Evolutionary conservation across 2,888 invertebrate genomes (phyloP).

Genomic region (Caenorhabditis afra): DNA sequence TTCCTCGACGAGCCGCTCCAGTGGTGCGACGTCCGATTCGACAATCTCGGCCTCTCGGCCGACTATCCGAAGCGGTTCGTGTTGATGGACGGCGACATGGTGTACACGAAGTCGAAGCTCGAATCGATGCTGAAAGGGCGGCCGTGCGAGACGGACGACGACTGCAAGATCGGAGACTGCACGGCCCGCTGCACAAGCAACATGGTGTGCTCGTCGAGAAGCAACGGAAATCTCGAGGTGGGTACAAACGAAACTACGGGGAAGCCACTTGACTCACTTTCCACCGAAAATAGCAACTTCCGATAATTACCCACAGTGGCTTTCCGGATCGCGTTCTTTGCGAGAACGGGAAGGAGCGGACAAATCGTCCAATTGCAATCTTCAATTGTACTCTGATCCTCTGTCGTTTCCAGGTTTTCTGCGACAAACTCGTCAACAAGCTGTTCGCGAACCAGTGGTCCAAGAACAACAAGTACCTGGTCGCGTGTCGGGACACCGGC

Average conservation of each 20-base stretch:
- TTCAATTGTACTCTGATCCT: background rate
- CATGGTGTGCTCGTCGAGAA: conserved; percentile 74
- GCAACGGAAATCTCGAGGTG: conserved; percentile 80
- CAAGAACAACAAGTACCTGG: conserved; percentile 79
- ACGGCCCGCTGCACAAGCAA: conserved; percentile 67
- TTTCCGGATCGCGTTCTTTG: too few species aligned
- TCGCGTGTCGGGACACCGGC: conserved; percentile 76
- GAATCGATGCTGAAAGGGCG: conserved; percentile 69
- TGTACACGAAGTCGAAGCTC: conserved; percentile 79
- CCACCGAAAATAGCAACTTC: background rate
- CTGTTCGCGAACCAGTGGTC: conserved; percentile 80
- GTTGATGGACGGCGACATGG: conserved; percentile 79
- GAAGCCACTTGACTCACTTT: background rate
- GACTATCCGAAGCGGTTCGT: conserved; percentile 80
- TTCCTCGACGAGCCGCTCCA: conserved; percentile 81
- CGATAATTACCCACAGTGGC: background rate
- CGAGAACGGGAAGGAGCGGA: too few species aligned
- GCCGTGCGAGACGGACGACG: conserved; percentile 74
- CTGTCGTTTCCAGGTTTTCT: conserved; percentile 79
- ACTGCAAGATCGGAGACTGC: conserved; percentile 77
- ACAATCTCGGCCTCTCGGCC: conserved; percentile 78
- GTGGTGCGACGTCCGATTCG: conserved; percentile 82
- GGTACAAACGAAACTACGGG: background rate
- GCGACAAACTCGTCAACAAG: conserved; percentile 78
- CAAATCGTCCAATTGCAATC: too few species aligned